Conservation (phyloP, 2,888 invertebrate genomes). For the Ennomos erosarius region DNA sequence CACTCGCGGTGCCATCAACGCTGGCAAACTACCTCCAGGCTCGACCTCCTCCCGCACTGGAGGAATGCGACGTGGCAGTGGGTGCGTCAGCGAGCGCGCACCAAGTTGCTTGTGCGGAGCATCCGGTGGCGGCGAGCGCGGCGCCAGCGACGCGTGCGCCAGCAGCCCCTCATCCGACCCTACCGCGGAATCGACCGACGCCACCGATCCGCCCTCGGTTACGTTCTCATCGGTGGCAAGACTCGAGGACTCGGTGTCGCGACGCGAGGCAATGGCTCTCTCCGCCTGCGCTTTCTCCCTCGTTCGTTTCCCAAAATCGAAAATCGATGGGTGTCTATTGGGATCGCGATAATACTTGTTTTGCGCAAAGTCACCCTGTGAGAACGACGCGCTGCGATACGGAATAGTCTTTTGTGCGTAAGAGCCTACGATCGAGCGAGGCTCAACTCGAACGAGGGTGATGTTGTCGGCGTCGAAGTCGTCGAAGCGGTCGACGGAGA, state of each 20-base stretch:
- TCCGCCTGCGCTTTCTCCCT: conserved; percentile 52
- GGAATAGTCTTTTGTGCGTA: conserved; percentile 89
- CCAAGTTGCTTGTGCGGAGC: conserved; percentile 78
- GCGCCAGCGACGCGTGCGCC: conserved; percentile 71
- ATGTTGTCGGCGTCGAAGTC: conserved; percentile 79
- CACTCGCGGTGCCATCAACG: conserved; percentile 71
- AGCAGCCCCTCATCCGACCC: conserved; percentile 85
- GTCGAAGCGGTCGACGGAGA: conserved; percentile 77
- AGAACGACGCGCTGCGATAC: conserved; percentile 94
- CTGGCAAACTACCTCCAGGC: conserved; percentile 72
- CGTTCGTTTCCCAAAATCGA: conserved; percentile 73
- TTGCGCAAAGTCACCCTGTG: conserved; percentile 92
- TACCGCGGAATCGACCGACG: conserved; percentile 85
- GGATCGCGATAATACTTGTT: conserved; percentile 78
- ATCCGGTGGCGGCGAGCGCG: conserved; percentile 77
- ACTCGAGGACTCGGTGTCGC: conserved; percentile 65
- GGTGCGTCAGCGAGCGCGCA: conserved; percentile 81
- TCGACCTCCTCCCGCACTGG: conserved; percentile 70
- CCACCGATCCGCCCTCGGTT: conserved; percentile 80
- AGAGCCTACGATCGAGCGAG: conserved; percentile 85
- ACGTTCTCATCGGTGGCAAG: conserved; percentile 68
- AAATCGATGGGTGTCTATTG: conserved; percentile 69
- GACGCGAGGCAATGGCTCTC: conserved; percentile 54
- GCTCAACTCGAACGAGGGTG: conserved; percentile 84
- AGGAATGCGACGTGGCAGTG: conserved; percentile 76